Evolutionary conservation across 2,888 invertebrate species (phyloP).

Genomic region (Spatulosminthurus flaviceps): DNA sequence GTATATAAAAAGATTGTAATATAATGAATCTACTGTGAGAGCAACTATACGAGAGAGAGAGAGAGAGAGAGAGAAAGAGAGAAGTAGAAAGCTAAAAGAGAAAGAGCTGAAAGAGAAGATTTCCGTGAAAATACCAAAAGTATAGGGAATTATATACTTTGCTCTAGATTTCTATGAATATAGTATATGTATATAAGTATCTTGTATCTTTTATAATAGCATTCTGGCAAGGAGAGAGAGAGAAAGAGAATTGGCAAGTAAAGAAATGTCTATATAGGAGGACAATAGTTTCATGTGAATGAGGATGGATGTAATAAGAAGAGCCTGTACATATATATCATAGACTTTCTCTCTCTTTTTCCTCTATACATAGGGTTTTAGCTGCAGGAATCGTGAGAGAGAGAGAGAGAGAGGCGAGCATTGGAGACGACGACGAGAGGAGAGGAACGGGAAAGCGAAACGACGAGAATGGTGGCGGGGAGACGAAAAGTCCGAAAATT

Average conservation of each 20-base stretch:
- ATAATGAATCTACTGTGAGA: too few relatives aligned
- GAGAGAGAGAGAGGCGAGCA: constrained; percentile 21
- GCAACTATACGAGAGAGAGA: too few relatives aligned
- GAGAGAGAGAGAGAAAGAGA: too few relatives aligned
- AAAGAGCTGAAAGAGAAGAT: too few relatives aligned
- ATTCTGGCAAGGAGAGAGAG: neutral
- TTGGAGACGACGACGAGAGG: neutral
- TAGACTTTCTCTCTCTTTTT: neutral
- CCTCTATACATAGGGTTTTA: neutral
- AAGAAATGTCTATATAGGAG: constrained; percentile 1
- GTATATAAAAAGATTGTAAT: too few relatives aligned
- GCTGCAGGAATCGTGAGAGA: constrained; percentile 10
- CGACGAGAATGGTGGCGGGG: constrained; percentile 14
- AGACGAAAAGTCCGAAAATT: constrained; percentile 43
- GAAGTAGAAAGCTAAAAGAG: too few relatives aligned
- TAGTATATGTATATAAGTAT: too few relatives aligned
- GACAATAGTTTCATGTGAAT: constrained; percentile 20
- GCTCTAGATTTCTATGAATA: too few relatives aligned
- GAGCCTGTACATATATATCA: neutral
- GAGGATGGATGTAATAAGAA: constrained; percentile 15
- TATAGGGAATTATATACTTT: too few relatives aligned
- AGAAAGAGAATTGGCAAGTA: constrained; percentile 7
- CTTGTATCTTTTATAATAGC: too few relatives aligned
- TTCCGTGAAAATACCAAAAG: too few relatives aligned
- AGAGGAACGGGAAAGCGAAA: neutral